A percentile compares a stretch with the other conserved stretches of the same genome.
Conservation (phyloP, 2,113 vertebrate species). For the Corythaixoides concolor region DNA sequence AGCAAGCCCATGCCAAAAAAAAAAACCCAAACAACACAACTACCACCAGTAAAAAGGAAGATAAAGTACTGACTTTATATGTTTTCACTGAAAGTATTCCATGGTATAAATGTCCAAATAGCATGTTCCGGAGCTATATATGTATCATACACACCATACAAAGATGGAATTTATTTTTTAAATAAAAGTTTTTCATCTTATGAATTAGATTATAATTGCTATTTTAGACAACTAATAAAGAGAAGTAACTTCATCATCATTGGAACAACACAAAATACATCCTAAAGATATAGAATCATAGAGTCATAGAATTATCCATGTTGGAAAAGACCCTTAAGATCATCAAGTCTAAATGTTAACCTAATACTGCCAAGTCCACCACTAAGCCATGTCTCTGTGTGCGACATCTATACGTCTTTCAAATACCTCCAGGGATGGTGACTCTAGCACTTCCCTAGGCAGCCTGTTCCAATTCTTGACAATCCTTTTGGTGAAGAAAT, state of each 20-base stretch:
- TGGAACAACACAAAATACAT: background rate
- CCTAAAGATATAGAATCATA: background rate
- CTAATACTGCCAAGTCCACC: too few relatives aligned
- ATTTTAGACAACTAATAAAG: background rate
- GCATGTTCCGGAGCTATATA: background rate
- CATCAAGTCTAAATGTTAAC: too few relatives aligned
- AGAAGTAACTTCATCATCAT: background rate
- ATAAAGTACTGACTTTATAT: background rate
- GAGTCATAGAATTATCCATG: background rate
- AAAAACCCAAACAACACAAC: fast-evolving
- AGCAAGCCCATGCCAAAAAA: background rate
- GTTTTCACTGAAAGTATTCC: background rate
- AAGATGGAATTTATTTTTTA: background rate
- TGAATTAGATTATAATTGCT: background rate
- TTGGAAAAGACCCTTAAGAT: too few relatives aligned
- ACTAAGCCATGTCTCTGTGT: too few relatives aligned
- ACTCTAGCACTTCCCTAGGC: too few relatives aligned
- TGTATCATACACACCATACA: background rate
- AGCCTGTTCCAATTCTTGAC: too few relatives aligned
- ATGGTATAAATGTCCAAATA: background rate
- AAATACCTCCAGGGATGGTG: too few relatives aligned
- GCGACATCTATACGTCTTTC: too few relatives aligned
- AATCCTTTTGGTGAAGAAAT: too few relatives aligned
- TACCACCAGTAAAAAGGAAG: background rate
- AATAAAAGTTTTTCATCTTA: too few relatives aligned